phyloP scores from a whole-genome alignment of 2,797 vertebrate species.

The Nyctalus aviator region DNA sequence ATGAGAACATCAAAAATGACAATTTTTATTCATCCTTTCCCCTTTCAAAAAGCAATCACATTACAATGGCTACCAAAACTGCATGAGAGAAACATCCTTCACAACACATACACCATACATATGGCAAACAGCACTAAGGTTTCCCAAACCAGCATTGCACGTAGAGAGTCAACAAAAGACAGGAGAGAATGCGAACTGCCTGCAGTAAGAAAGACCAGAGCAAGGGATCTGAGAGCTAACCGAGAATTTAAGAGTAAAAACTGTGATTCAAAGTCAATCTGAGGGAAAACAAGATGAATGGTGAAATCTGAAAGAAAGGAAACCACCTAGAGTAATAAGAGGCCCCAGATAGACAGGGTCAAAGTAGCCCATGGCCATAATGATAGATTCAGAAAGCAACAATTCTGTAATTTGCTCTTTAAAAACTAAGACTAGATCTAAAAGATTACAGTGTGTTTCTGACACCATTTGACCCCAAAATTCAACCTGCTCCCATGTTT shows the following conservation, averaged over 20 bases:
- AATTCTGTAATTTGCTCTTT: constrained; percentile 29
- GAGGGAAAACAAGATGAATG: constrained; percentile 52
- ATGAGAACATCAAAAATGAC: not conserved
- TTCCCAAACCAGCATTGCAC: not conserved
- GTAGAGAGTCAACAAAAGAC: constrained; percentile 34
- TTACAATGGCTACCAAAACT: constrained; percentile 45
- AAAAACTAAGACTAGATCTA: constrained; percentile 46
- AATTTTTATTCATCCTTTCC: constrained; percentile 43
- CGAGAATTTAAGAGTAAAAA: constrained; percentile 44
- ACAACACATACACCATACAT: not conserved
- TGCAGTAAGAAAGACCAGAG: constrained; percentile 51
- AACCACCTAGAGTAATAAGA: constrained; percentile 9
- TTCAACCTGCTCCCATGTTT: constrained; percentile 57
- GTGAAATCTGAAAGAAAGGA: constrained; percentile 18
- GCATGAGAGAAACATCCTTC: constrained; percentile 55
- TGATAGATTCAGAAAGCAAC: constrained; percentile 29
- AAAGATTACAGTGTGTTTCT: constrained; percentile 63
- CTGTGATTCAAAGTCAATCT: constrained; percentile 30
- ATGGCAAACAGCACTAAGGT: constrained; percentile 34
- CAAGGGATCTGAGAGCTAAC: constrained; percentile 25
- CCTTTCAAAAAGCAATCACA: constrained; percentile 57
- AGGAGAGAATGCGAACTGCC: constrained; percentile 5
- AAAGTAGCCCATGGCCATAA: not conserved
- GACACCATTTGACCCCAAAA: constrained; percentile 62
- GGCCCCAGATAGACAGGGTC: not conserved